Conservation (phyloP, 2,797 vertebrate species). For the Epinephelus malabaricus region DNA sequence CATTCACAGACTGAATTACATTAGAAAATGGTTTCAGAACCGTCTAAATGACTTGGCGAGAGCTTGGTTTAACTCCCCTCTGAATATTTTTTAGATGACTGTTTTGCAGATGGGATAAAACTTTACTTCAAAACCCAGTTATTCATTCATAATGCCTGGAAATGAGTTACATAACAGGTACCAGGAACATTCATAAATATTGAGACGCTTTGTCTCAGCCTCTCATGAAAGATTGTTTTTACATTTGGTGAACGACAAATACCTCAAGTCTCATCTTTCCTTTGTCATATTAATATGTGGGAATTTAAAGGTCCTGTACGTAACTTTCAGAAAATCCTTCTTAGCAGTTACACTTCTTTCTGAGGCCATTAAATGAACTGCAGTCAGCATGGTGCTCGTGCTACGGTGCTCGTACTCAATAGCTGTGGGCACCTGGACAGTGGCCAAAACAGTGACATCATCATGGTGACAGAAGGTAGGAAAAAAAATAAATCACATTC, state of each 20-base stretch:
- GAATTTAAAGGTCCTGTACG: not conserved
- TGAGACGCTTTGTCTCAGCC: slow-evolving; percentile 2
- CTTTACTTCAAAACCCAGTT: slow-evolving; percentile 16
- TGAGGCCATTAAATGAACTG: too few relatives aligned
- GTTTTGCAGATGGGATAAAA: slow-evolving; percentile 31
- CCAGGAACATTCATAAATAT: slow-evolving; percentile 19
- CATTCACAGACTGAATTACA: slow-evolving; percentile 65
- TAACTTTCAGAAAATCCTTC: too few relatives aligned
- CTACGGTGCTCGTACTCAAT: too few relatives aligned
- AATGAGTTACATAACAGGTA: slow-evolving; percentile 33
- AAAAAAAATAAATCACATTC: too few relatives aligned
- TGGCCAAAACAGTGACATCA: too few relatives aligned
- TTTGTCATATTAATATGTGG: not conserved
- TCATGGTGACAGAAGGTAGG: too few relatives aligned
- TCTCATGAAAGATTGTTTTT: not conserved
- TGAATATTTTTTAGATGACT: slow-evolving; percentile 38
- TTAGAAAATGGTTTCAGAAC: slow-evolving; percentile 48
- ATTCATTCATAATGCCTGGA: slow-evolving; percentile 26
- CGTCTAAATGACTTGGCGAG: slow-evolving; percentile 39
- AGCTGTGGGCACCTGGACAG: too few relatives aligned
- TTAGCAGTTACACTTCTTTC: too few relatives aligned
- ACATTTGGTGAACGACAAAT: slow-evolving; percentile 2
- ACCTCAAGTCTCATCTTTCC: not conserved
- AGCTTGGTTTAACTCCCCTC: slow-evolving; percentile 41
- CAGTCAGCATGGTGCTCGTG: too few relatives aligned